These are phyloP conservation scores for Melanaphis sacchari DNA, from an alignment of 1,140 invertebrate genomes.

Conservation along the genomic window DNA sequence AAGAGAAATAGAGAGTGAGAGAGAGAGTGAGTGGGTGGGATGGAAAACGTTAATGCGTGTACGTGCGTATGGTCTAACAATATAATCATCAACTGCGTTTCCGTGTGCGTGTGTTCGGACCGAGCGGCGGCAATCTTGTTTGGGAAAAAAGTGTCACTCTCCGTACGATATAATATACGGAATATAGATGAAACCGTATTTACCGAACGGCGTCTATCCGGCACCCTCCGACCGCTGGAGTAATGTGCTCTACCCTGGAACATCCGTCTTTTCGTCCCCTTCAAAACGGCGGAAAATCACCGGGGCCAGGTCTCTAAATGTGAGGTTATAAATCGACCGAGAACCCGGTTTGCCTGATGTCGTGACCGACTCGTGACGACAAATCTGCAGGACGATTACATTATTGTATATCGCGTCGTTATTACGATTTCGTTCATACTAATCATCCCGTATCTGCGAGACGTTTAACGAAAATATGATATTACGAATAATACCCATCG, in stretches of 20 bases:
- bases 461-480: neutral
- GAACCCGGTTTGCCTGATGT: neutral
- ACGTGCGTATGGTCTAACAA: neutral
- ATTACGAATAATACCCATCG: too few relatives aligned
- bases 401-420: neutral
- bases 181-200: neutral
- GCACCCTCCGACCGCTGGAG: neutral
- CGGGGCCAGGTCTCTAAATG: neutral
- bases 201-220: neutral
- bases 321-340: neutral
- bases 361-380: neutral
- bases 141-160: neutral
- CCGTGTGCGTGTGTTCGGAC: neutral
- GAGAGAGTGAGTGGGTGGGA: neutral
- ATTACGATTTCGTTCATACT: too few relatives aligned
- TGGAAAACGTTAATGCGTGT: neutral
- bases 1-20: too few relatives aligned
- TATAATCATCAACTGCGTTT: neutral
- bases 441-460: too few relatives aligned
- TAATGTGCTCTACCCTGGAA: neutral
- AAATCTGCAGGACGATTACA: neutral
- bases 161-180: neutral
- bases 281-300: neutral
- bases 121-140: neutral
- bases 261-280: too few relatives aligned